phyloP scores from a whole-genome alignment of 1,140 invertebrate species.

The Bicyclus anynana region DNA sequence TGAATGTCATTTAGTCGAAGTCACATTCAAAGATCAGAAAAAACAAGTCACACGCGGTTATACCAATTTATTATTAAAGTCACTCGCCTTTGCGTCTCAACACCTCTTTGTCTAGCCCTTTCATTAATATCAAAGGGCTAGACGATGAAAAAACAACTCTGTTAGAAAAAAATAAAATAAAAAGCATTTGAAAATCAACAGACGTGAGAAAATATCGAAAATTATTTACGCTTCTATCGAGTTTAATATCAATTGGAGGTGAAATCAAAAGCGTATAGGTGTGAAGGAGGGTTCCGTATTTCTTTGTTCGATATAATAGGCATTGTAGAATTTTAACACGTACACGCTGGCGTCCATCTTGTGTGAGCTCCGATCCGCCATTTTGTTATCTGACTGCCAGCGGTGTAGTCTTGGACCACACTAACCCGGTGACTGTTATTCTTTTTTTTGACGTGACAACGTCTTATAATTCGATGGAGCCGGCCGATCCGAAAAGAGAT shows the following conservation, averaged over 20 bases:
- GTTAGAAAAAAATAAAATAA: not conserved
- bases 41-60: not conserved
- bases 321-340: constrained; percentile 47
- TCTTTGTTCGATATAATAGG: constrained; percentile 46
- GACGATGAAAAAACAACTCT: not conserved
- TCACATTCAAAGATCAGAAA: not conserved
- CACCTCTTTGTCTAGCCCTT: not conserved
- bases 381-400: constrained; percentile 11
- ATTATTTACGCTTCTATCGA: constrained; percentile 1
- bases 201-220: constrained; percentile 7
- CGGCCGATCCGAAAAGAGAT: too few species aligned
- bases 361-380: constrained; percentile 15
- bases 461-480: too few species aligned
- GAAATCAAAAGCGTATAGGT: constrained; percentile 39
- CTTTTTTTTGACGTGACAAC: not conserved
- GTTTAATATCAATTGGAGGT: constrained; percentile 15
- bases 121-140: not conserved
- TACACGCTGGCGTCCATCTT: constrained; percentile 21
- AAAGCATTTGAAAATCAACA: not conserved
- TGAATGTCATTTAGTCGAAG: too few species aligned
- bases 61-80: not conserved
- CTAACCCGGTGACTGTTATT: too few species aligned
- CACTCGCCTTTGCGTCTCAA: not conserved
- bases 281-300: constrained; percentile 41
- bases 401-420: not conserved